These are phyloP conservation scores for Drosophila baimaii DNA, from an alignment of 1,140 invertebrate genomes.

Conservation along the genomic window DNA sequence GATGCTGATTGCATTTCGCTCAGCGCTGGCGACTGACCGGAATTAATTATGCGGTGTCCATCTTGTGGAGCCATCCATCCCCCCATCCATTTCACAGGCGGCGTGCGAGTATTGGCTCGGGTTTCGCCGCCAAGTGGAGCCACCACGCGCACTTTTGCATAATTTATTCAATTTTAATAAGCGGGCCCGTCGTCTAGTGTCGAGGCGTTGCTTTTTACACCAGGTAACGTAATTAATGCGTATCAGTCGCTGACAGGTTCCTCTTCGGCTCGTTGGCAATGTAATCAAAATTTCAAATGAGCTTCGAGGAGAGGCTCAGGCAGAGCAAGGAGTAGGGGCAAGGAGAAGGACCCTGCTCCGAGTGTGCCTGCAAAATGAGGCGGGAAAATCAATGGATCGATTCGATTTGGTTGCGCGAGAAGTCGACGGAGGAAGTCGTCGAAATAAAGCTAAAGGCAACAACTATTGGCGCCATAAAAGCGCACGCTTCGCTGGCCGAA, in stretches of 20 bases:
- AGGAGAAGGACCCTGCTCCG: neutral
- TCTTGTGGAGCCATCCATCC: constrained; percentile 30
- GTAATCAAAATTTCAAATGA: constrained; percentile 80
- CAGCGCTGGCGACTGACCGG: constrained; percentile 26
- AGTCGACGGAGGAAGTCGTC: constrained; percentile 16
- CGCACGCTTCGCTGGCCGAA: constrained; percentile 52
- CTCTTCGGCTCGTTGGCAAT: constrained; percentile 51
- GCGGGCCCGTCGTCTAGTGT: constrained; percentile 45
- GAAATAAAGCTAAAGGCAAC: constrained; percentile 22
- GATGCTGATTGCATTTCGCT: constrained; percentile 60
- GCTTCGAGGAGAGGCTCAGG: constrained; percentile 33
- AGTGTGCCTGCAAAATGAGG: constrained; percentile 9
- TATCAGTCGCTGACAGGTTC: constrained; percentile 69
- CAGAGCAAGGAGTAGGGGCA: neutral
- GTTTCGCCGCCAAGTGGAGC: constrained; percentile 25
- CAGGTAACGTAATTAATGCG: constrained; percentile 70
- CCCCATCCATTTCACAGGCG: neutral
- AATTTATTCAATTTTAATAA: constrained; percentile 83
- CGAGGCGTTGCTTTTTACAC: constrained; percentile 62
- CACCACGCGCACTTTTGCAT: constrained; percentile 70
- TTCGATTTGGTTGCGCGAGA: constrained; percentile 1
- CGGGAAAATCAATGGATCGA: constrained; percentile 58
- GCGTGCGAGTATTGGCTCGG: constrained; percentile 11
- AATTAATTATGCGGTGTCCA: constrained; percentile 76
- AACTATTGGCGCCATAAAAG: constrained; percentile 63